Evolutionary conservation across 2,113 vertebrate genomes (phyloP).

Genomic region (Chaenogobius annularis): DNA sequence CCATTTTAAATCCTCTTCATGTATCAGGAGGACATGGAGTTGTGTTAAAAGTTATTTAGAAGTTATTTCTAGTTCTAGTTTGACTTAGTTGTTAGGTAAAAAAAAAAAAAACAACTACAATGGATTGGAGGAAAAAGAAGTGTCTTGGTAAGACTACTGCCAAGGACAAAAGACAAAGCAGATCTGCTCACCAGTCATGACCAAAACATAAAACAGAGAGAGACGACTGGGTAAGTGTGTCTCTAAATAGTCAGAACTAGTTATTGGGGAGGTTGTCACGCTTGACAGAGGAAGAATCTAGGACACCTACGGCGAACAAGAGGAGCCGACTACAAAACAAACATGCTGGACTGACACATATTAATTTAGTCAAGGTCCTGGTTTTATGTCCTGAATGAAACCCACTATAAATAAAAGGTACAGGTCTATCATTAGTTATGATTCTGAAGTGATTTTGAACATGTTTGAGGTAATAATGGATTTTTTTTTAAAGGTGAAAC

Average conservation of each 20-base stretch:
- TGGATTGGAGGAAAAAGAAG: background rate
- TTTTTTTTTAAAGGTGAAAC: no score
- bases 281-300: background rate
- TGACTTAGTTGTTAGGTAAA: no score
- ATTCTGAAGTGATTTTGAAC: background rate
- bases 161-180: background rate
- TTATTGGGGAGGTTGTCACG: background rate
- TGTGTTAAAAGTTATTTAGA: background rate
- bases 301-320: constrained; percentile 1
- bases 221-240: background rate
- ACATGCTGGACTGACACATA: background rate
- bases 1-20: background rate
- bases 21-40: background rate
- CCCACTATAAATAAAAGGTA: background rate
- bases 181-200: background rate
- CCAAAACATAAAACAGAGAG: background rate
- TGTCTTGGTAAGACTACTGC: background rate
- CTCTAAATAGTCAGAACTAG: background rate
- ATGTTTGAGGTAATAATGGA: background rate
- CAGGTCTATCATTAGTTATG: background rate
- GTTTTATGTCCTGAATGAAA: background rate
- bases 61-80: background rate
- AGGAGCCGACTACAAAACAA: background rate
- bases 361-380: background rate
- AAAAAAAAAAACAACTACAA: background rate